Base-by-base conservation (phyloP, 2,888 invertebrate species). In the Tolmerus cingulatus region DNA sequence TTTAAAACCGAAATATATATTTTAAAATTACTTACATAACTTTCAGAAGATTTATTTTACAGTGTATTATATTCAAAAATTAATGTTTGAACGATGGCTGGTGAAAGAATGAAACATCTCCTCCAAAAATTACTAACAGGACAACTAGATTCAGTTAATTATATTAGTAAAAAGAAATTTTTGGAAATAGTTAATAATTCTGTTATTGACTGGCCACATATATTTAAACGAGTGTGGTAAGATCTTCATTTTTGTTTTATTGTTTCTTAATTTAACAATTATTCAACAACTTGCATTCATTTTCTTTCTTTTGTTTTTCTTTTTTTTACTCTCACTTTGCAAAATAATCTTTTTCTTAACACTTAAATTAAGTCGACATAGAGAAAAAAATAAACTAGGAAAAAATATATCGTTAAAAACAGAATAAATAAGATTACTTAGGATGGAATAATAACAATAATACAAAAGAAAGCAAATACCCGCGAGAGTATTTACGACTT, bases 361-460 rank as follows among this genome's bases (percentile, higher is more conserved):
- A 16, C 40, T 19, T 37, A 74, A 74, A 55, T 74, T 84, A 66
- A 74, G 74, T 85, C 27, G 85, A 84, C 51, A 84, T 43, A 74
- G 23, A n/a, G 57, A 74, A 74, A 74, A 74, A 74, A 85, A 14
- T 43, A 76, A 74, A 37, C 40, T 76, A 74, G n/a, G 19, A n/a
- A 81, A 23, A 85, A 85, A 8, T 23, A 74, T 46, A 74, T 43
- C 37, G n/a, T 51, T 74, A 85, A 55, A 85, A 85, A 85, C 43
- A 74, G 40, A 89, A 86, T 88, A 89, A 88, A 89, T 88, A 88
- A 84, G 87, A 89, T 88, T 88, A 87, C 46, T 78, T 81, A 43
- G 87, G 81, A 87, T 79, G 87, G 87, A 88, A 89, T 90, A 90
- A 90, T 90, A 90, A 90, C 90, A 90, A 90, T 90, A 90, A 90